Evolutionary conservation across 1,140 invertebrate species (phyloP), one percentile per base, ranked within the genome.

Genomic region (Adelges cooleyi): DNA sequence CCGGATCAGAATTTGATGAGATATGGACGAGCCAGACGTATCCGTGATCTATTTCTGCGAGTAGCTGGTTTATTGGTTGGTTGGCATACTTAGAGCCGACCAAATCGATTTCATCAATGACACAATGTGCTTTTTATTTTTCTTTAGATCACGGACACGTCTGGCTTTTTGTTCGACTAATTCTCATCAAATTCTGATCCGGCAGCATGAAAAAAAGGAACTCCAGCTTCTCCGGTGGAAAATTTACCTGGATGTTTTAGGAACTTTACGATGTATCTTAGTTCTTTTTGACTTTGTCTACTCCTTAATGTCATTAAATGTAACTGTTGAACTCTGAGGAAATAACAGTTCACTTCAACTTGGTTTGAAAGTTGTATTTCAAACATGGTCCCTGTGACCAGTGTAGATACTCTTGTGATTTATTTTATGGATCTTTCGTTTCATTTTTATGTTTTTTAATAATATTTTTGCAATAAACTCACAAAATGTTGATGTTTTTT

Each of bases 61-160:
- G 80, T 22, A 99, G 80, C 72, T 99, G 96, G 79, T 99, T 99
- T 46, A 99, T 96, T 0, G 96, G 99, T 80, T 99, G 92, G 80
- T 99, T 99, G 13, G 95, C 95, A 75, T 98, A 98, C 74, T 95
- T 98, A 15, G 90, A 88, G 20, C 95, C 97, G 40, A 99, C 93
- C 0, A 95, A 95, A 79, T 99, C 97, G 59, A 99, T 99, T 81
- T 99, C 97, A 76, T 99, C 97, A 68, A 99, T 98, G 74, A 99
- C 93, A 77, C 95, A 98, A 1, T 96, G 96, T n/a, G 95, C 88
- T 48, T 86, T 80, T 70, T 86, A 85, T 75, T 98, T 98, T 15
- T 95, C 72, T 23, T 99, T 48, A 99, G 79, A 76, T 98, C 93
- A 67, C 96, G 78, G 25, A 99, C 92, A 72, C 95, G 77, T 69